phyloP scores from a whole-genome alignment of 2,797 vertebrate species.

The Scyliorhinus canicula region DNA sequence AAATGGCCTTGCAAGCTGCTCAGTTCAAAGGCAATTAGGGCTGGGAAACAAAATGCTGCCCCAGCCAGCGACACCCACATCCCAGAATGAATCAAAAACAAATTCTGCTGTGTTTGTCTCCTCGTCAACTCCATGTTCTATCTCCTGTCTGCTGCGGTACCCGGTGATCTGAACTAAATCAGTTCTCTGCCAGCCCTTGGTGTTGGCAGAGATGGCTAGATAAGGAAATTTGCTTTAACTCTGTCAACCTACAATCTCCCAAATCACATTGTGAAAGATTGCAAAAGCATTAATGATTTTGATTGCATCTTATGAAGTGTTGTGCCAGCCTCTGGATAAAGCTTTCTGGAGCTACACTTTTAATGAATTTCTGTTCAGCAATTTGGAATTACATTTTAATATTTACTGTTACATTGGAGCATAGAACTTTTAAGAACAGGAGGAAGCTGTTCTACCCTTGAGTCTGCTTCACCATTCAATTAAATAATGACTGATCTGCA shows the following conservation, averaged over 20 bases:
- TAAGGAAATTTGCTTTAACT: neutral
- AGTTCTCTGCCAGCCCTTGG: neutral
- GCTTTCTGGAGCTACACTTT: neutral
- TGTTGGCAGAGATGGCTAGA: neutral
- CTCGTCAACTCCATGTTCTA: neutral
- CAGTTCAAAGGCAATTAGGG: too few relatives aligned
- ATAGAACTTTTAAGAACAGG: neutral
- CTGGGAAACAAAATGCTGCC: too few relatives aligned
- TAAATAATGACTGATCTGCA: too few relatives aligned
- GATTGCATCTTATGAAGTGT: neutral
- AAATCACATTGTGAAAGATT: neutral
- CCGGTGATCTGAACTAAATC: neutral
- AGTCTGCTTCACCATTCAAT: too few relatives aligned
- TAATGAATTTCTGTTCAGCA: neutral
- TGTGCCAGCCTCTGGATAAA: neutral
- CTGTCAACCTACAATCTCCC: neutral
- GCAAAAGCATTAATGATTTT: neutral
- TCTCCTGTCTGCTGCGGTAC: neutral
- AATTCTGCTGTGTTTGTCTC: neutral
- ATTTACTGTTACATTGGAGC: neutral
- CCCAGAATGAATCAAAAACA: too few relatives aligned
- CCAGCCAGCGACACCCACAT: too few relatives aligned
- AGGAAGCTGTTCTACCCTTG: neutral
- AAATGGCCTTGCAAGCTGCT: too few relatives aligned
- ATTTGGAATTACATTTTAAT: neutral